A percentile compares a stretch with the other conserved stretches of the same genome.
phyloP scores from a whole-genome alignment of 2,888 invertebrate species.

The Ceriagrion tenellum region DNA sequence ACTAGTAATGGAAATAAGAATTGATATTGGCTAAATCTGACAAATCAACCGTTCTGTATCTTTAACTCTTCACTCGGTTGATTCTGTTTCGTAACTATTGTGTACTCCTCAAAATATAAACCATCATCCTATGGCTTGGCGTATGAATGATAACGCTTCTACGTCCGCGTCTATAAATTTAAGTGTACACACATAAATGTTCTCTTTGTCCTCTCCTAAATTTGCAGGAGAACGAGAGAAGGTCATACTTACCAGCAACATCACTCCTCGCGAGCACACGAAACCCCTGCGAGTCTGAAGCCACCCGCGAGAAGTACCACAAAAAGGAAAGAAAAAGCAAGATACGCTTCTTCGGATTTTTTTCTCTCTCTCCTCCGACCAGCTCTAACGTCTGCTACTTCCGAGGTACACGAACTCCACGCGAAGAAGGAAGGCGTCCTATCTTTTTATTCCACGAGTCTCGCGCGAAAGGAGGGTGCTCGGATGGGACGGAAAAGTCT shows the following conservation, averaged over 20 bases:
- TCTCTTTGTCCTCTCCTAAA: too few relatives aligned
- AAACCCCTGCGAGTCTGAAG: not conserved
- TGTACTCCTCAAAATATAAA: too few relatives aligned
- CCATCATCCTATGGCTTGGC: too few relatives aligned
- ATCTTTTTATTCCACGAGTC: not conserved
- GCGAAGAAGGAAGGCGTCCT: not conserved
- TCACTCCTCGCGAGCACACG: not conserved
- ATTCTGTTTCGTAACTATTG: too few relatives aligned
- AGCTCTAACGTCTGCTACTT: not conserved
- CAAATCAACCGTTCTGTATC: too few relatives aligned
- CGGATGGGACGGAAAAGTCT: not conserved
- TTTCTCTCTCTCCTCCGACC: not conserved
- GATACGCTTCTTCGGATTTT: not conserved
- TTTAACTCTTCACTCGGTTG: too few relatives aligned
- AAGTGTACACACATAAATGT: too few relatives aligned
- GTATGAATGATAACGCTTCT: too few relatives aligned
- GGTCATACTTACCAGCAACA: not conserved
- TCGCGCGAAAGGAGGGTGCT: not conserved
- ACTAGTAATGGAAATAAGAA: too few relatives aligned
- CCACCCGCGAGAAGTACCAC: not conserved
- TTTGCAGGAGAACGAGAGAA: not conserved
- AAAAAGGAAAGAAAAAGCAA: not conserved
- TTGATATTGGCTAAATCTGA: too few relatives aligned
- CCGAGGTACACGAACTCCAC: not conserved
- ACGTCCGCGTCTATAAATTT: too few relatives aligned